A percentile compares a stretch with the other conserved stretches of the same genome.
phyloP scores from a whole-genome alignment of 1,140 invertebrate genomes.

The Rhyacophila brunnea region DNA sequence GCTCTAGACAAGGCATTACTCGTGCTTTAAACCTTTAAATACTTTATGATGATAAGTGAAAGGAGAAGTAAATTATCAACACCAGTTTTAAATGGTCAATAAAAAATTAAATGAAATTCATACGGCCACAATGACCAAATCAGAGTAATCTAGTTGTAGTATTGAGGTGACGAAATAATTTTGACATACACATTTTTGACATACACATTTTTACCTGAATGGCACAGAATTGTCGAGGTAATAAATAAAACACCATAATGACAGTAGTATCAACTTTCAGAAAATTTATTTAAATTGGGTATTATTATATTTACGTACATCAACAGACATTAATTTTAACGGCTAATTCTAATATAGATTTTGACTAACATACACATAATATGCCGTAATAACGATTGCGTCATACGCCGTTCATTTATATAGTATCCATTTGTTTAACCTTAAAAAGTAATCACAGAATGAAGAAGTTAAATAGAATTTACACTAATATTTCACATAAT shows the following conservation, averaged over 20 bases:
- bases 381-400: slow-evolving; percentile 24
- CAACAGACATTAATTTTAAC: slow-evolving; percentile 31
- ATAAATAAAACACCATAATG: slow-evolving; percentile 2
- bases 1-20: no score
- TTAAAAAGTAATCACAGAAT: slow-evolving; percentile 35
- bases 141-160: no score
- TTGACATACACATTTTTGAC: no score
- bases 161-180: no score
- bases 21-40: no score
- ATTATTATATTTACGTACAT: slow-evolving; percentile 35
- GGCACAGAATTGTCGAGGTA: neutral
- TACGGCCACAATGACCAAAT: no score
- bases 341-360: slow-evolving; percentile 31
- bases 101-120: no score
- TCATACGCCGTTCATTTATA: slow-evolving; percentile 26
- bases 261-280: slow-evolving; percentile 34
- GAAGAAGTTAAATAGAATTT: slow-evolving; percentile 32
- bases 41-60: no score
- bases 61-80: no score
- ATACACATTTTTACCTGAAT: no score
- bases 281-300: slow-evolving; percentile 35
- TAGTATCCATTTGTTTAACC: slow-evolving; percentile 24
- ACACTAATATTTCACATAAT: slow-evolving; percentile 23
- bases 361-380: slow-evolving; percentile 33
- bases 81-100: no score